Base-by-base conservation (phyloP, 2,113 vertebrate species). In the Silurus asotus region DNA sequence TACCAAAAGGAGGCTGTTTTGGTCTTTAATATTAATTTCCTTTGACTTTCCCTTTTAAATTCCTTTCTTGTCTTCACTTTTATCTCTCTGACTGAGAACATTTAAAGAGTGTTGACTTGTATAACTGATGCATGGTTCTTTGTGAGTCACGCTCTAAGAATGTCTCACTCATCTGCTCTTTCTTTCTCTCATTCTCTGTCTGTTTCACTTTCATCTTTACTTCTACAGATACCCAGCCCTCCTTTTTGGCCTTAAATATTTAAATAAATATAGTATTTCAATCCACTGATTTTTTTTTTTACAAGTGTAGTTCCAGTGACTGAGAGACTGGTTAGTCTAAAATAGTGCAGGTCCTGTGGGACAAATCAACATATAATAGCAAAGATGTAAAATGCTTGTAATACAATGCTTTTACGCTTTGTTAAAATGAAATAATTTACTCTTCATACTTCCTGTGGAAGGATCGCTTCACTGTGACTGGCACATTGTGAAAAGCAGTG, bases 401-500 rank as follows among this genome's bases (percentile, higher is more conserved):
- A 82, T 51, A n/a, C 19, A 81, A 65, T 48, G 45, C 80, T 9
- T 17, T 3, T 5, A 67, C 15, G 37, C 37, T 78, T 78, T 4
- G 7, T 25, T 78, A 56, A 45, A 11, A 45, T 45, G 56, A 79
- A 37, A 45, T 61, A 0, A 45, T 79, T 11, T 20, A 59, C 77
- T 6, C 17, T 59, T 79, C 15, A 8, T n/a, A 37, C 77, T 79
- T 79, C 56, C 6, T 17, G 13, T 77, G 6, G n/a, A 83, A 70
- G n/a, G 49, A 69, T 69, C 88, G 91, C 77, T 89, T 88, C 90
- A 91, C 90, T 86, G 37, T 90, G 88, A 74, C 92, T 86, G 91
- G 76, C 81, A 87, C 84, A 84, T 88, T 85, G 86, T 90, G 87
- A 91, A 93, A 83, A 94, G 91, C 92, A 93, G 83, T 90, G 88